Percentiles rank a stretch among this genome's conserved stretches.
Conservation (phyloP, 2,888 invertebrate genomes). For the Caenorhabditis imperialis region DNA sequence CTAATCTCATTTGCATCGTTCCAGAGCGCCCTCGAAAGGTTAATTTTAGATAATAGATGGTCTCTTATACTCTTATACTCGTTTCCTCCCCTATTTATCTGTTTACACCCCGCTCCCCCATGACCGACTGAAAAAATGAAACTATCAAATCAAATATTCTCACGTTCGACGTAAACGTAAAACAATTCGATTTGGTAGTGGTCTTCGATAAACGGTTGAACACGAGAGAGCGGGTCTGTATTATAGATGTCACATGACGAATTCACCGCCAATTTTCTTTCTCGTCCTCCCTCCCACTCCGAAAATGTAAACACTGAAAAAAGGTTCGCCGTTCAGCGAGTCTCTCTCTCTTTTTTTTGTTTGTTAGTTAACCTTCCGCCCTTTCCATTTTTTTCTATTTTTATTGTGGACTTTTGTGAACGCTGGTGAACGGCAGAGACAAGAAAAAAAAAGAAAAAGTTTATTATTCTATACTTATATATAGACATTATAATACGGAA, state of each 20-base stretch:
- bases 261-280: constrained; percentile 32
- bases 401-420: background rate
- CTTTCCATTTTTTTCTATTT: background rate
- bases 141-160: no score
- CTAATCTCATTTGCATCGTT: constrained; percentile 52
- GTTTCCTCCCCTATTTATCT: no score
- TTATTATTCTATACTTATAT: no score
- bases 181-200: constrained; percentile 35
- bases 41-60: no score
- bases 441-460: constrained; percentile 42
- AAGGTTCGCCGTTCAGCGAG: constrained; percentile 45
- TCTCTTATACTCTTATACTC: no score
- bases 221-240: constrained; percentile 34
- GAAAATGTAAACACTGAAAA: constrained; percentile 53
- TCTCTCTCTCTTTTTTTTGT: constrained; percentile 20
- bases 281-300: constrained; percentile 24
- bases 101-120: no score
- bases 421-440: background rate
- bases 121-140: no score
- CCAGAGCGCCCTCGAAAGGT: no score
- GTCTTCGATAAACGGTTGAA: constrained; percentile 28
- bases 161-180: no score
- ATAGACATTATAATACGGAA: constrained; percentile 51
- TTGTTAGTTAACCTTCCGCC: background rate
- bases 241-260: constrained; percentile 51